A percentile compares a stretch with the other conserved stretches of the same genome.
phyloP scores from a whole-genome alignment of 2,888 invertebrate species.

The Morpho helenor region DNA sequence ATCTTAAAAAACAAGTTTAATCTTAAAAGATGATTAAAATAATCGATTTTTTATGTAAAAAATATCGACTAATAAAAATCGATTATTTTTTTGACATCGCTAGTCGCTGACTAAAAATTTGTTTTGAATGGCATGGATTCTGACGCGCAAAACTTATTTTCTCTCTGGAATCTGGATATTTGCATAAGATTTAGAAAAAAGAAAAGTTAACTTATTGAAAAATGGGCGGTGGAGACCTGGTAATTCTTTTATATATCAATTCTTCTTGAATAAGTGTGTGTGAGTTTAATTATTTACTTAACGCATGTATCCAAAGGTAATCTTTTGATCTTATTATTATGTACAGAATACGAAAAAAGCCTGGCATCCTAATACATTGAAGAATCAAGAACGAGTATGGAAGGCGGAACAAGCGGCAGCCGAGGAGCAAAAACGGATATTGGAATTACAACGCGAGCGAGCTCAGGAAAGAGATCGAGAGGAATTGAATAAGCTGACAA shows the following conservation, averaged over 20 bases:
- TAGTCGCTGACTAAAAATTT: too few relatives aligned
- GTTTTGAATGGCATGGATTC: too few relatives aligned
- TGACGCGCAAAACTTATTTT: too few relatives aligned
- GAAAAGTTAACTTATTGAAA: neutral
- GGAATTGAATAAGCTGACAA: conserved; percentile 82
- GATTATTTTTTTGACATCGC: too few relatives aligned
- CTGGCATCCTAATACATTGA: conserved; percentile 89
- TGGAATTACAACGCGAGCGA: conserved; percentile 83
- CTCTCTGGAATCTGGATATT: too few relatives aligned
- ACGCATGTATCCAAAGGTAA: neutral
- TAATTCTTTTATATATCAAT: conserved; percentile 29
- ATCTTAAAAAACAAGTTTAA: too few relatives aligned
- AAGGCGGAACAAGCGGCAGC: conserved; percentile 86
- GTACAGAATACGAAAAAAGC: conserved; percentile 86
- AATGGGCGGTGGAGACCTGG: conserved; percentile 71
- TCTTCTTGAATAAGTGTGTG: too few relatives aligned
- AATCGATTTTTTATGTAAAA: too few relatives aligned
- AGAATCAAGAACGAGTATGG: conserved; percentile 88
- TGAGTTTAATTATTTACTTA: too few relatives aligned
- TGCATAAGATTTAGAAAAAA: too few relatives aligned
- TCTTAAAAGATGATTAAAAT: too few relatives aligned
- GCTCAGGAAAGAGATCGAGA: conserved; percentile 82
- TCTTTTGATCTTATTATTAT: conserved; percentile 3
- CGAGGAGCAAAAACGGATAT: conserved; percentile 83
- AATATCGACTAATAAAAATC: too few relatives aligned